Evolutionary conservation across 1,140 invertebrate species (phyloP).

Genomic region (Drosophila micromelanica): DNA sequence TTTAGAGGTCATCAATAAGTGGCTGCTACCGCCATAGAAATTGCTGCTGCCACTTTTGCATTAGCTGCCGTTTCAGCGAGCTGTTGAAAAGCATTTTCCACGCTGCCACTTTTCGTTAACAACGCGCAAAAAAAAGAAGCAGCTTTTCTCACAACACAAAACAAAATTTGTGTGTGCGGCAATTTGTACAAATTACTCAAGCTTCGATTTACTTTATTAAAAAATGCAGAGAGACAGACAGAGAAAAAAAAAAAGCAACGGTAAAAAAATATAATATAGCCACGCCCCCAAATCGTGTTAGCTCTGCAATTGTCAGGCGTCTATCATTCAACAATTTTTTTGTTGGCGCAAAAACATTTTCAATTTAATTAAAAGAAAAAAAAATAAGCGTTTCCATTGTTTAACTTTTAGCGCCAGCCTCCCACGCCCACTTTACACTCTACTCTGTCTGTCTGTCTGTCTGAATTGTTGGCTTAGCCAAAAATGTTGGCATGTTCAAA

Average conservation of each 20-base stretch:
- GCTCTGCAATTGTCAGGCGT: slow-evolving; percentile 23
- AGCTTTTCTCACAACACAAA: slow-evolving; percentile 14
- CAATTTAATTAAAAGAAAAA: slow-evolving; percentile 79
- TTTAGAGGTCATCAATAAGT: slow-evolving; percentile 75
- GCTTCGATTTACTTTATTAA: slow-evolving; percentile 77
- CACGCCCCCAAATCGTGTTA: neutral
- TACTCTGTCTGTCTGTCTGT: slow-evolving; percentile 33
- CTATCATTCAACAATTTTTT: slow-evolving; percentile 47
- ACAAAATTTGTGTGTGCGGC: slow-evolving; percentile 29
- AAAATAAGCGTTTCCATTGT: slow-evolving; percentile 41
- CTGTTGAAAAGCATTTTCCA: slow-evolving; percentile 64
- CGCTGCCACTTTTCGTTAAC: slow-evolving; percentile 40
- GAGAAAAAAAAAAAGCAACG: slow-evolving; percentile 9
- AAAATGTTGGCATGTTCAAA: slow-evolving; percentile 57
- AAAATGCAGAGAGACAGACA: slow-evolving; percentile 37
- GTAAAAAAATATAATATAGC: slow-evolving; percentile 25
- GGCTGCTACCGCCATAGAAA: slow-evolving; percentile 36
- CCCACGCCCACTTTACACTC: neutral
- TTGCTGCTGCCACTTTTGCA: slow-evolving; percentile 6
- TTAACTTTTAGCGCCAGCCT: slow-evolving; percentile 13
- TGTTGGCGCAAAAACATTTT: slow-evolving; percentile 64
- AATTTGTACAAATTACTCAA: slow-evolving; percentile 77
- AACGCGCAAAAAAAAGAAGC: too few relatives aligned
- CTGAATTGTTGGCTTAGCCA: slow-evolving; percentile 50
- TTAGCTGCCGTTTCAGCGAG: slow-evolving; percentile 44